phyloP scores from a whole-genome alignment of 2,113 vertebrate species.

The Macrotis lagotis region DNA sequence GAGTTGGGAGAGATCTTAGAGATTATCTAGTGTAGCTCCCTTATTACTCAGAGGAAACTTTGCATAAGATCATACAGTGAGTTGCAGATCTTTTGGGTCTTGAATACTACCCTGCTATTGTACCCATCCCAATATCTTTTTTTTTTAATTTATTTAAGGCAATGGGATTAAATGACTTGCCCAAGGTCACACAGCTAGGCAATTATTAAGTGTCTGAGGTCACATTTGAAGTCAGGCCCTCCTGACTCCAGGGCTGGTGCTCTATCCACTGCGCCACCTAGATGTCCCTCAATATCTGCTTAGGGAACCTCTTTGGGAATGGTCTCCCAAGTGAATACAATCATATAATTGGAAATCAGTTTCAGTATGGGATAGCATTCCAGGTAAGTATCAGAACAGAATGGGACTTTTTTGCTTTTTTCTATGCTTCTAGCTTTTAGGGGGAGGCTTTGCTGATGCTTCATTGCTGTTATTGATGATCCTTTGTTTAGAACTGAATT shows the following conservation, averaged over 20 bases:
- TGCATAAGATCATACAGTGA: background rate
- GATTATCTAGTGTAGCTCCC: background rate
- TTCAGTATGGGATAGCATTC: background rate
- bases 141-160: too few relatives aligned
- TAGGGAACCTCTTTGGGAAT: background rate
- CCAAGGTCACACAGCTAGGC: too few relatives aligned
- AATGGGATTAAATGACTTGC: too few relatives aligned
- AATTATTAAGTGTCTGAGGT: too few relatives aligned
- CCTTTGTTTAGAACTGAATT: background rate
- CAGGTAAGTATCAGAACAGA: background rate
- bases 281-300: too few relatives aligned
- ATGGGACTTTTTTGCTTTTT: background rate
- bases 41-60: background rate
- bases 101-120: background rate
- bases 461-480: background rate
- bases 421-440: background rate
- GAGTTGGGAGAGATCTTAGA: background rate
- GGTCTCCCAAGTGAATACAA: background rate
- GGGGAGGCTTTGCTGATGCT: background rate
- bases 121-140: too few relatives aligned
- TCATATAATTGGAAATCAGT: background rate
- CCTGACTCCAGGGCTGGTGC: too few relatives aligned
- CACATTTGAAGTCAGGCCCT: too few relatives aligned
- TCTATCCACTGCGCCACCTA: too few relatives aligned
- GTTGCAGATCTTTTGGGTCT: background rate